A percentile compares a stretch with the other conserved stretches of the same genome.
phyloP scores from a whole-genome alignment of 1,140 invertebrate species.

The Mylabris phalerata region DNA sequence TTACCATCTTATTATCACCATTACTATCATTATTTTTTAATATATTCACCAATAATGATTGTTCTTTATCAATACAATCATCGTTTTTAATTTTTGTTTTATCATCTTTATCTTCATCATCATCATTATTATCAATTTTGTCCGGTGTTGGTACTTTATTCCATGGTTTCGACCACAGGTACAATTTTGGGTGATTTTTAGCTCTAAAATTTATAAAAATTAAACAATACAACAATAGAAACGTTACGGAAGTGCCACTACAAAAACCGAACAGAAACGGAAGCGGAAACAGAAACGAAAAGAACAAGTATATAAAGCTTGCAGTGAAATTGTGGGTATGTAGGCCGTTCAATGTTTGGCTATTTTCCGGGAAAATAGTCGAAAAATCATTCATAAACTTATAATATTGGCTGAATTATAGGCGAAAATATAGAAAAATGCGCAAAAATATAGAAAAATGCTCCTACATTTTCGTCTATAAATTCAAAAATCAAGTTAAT shows the following conservation, averaged over 20 bases:
- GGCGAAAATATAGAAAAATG: too few relatives aligned
- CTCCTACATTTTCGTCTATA: too few relatives aligned
- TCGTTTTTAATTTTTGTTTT: conserved; percentile 26
- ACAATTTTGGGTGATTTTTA: conserved; percentile 75
- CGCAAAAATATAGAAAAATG: too few relatives aligned
- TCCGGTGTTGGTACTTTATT: conserved; percentile 45
- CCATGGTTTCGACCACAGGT: conserved; percentile 81
- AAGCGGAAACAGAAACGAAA: neutral
- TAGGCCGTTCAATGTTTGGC: too few relatives aligned
- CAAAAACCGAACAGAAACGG: too few relatives aligned
- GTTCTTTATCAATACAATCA: conserved; percentile 19
- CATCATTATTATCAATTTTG: conserved; percentile 22
- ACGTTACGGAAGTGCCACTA: too few relatives aligned
- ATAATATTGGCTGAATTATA: too few relatives aligned
- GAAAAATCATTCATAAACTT: too few relatives aligned
- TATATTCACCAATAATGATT: conserved; percentile 31
- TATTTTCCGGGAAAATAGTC: too few relatives aligned
- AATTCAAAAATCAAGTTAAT: too few relatives aligned
- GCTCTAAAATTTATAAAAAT: conserved; percentile 43
- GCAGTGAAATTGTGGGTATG: too few relatives aligned
- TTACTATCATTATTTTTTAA: conserved; percentile 29
- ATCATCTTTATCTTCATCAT: conserved; percentile 17
- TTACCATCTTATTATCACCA: conserved; percentile 23
- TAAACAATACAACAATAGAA: neutral
- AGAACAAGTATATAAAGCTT: neutral